phyloP scores from a whole-genome alignment of 1,140 invertebrate genomes.

The Oscheius sp. region DNA sequence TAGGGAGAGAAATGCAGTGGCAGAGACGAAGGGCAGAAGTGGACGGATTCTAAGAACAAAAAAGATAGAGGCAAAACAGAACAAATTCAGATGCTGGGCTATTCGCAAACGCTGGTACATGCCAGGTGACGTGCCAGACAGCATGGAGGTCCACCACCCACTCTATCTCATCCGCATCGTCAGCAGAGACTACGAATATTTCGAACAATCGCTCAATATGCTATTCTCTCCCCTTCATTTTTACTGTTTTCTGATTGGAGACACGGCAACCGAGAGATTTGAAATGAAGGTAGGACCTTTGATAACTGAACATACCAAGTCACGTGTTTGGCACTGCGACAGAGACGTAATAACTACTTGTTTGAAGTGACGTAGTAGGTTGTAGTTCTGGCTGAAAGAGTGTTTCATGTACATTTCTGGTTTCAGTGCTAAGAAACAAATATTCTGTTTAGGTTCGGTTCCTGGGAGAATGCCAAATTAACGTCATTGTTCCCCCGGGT shows the following conservation, averaged over 20 bases:
- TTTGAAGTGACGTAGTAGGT: too few species aligned
- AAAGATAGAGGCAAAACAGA: too few species aligned
- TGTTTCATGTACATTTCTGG: too few species aligned
- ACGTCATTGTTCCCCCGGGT: background rate
- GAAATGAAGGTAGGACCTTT: background rate
- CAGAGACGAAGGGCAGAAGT: too few species aligned
- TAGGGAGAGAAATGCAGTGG: background rate
- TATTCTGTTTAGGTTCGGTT: background rate
- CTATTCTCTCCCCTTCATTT: background rate
- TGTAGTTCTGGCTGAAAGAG: too few species aligned
- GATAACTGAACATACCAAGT: too few species aligned
- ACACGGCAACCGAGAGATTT: background rate
- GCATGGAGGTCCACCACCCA: background rate
- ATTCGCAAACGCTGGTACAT: background rate
- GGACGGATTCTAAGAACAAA: too few species aligned
- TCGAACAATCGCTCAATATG: background rate
- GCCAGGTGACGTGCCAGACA: background rate
- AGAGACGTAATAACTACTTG: too few species aligned
- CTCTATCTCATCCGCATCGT: background rate
- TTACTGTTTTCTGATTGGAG: background rate
- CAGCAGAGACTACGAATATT: background rate
- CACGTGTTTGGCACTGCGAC: too few species aligned
- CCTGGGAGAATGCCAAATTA: background rate
- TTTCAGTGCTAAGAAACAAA: background rate
- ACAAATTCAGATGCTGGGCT: background rate